These are phyloP conservation scores for Micropoecilia bifurca DNA, from an alignment of 2,797 vertebrate species.

Conservation along the genomic window DNA sequence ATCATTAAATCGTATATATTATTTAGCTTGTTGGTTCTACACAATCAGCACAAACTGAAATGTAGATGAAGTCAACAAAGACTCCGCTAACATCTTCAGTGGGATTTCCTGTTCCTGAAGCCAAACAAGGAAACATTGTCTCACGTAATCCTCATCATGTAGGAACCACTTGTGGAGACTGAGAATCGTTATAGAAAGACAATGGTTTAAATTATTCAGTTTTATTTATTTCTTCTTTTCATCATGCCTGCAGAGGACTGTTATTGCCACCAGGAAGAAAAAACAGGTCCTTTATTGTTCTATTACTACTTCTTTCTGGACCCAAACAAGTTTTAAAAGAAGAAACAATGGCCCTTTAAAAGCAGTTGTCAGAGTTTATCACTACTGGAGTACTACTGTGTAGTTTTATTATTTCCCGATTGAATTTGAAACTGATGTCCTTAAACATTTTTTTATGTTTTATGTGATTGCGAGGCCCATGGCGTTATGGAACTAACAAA, in stretches of 20 bases:
- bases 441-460: not conserved
- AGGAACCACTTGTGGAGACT: not conserved
- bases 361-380: not conserved
- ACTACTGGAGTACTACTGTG: not conserved
- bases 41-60: no score
- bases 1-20: no score
- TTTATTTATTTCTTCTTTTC: not conserved
- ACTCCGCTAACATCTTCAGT: not conserved
- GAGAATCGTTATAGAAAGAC: not conserved
- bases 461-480: not conserved
- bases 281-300: not conserved
- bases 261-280: not conserved
- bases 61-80: not conserved
- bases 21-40: no score
- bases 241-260: not conserved
- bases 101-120: not conserved
- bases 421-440: not conserved
- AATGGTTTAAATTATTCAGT: not conserved
- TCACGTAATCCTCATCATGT: not conserved
- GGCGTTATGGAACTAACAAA: not conserved
- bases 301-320: not conserved
- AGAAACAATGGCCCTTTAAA: not conserved
- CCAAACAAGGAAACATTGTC: not conserved
- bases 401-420: not conserved
- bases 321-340: not conserved